Percentiles rank a stretch among this genome's conserved stretches.
Conservation (phyloP, 2,888 invertebrate species). For the Melanotus villosus region DNA sequence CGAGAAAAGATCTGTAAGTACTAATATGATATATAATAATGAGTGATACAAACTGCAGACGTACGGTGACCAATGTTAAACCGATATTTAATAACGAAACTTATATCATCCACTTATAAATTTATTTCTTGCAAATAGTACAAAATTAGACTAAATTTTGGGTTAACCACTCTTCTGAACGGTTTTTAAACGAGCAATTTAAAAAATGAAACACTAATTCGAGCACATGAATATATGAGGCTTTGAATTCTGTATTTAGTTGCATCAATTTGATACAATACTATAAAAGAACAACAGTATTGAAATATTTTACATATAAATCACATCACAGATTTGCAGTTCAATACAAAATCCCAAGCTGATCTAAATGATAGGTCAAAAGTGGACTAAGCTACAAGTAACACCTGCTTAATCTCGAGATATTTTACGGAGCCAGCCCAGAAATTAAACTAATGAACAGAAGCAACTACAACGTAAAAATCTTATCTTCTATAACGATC, state of each 20-base stretch:
- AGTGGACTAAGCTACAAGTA: conserved; percentile 40
- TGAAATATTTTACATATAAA: conserved; percentile 61
- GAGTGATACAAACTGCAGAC: too few species aligned
- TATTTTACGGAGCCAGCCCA: conserved; percentile 36
- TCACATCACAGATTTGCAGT: conserved; percentile 64
- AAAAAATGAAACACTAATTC: conserved; percentile 29
- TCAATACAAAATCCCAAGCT: conserved; percentile 63
- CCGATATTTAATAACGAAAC: conserved; percentile 9
- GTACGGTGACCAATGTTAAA: neutral
- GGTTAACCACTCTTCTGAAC: conserved; percentile 5
- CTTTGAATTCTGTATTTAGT: conserved; percentile 63
- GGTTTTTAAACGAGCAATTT: conserved; percentile 11
- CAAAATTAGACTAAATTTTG: conserved; percentile 15
- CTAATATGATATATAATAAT: too few species aligned
- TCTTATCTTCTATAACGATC: conserved; percentile 65
- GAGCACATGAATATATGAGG: conserved; percentile 48
- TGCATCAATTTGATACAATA: conserved; percentile 60
- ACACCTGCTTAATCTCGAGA: conserved; percentile 44
- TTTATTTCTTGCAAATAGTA: conserved; percentile 24
- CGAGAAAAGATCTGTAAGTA: too few species aligned
- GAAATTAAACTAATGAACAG: conserved; percentile 46
- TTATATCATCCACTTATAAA: neutral
- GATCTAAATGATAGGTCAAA: conserved; percentile 24
- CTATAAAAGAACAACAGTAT: conserved; percentile 65
- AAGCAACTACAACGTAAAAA: conserved; percentile 46